Conservation (phyloP, 1,140 invertebrate species). For the Drosophila guanche region DNA sequence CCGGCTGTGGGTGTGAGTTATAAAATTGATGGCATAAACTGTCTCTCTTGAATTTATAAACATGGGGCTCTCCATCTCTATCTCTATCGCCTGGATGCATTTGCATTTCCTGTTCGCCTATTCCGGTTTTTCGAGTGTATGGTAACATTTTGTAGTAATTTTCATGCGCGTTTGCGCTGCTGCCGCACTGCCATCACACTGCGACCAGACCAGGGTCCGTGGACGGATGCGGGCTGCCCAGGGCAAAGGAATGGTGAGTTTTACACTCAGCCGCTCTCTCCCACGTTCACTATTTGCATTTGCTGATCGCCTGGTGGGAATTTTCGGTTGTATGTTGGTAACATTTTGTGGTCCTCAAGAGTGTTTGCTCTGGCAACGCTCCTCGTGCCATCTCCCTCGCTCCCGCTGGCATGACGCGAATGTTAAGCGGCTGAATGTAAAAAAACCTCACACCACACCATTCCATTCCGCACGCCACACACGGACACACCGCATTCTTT, state of each 20-base stretch:
- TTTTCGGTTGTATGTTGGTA: constrained; percentile 80
- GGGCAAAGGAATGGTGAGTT: no score
- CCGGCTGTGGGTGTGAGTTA: constrained; percentile 74
- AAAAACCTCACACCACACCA: constrained; percentile 6
- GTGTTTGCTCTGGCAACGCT: constrained; percentile 62
- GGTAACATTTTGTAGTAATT: constrained; percentile 52
- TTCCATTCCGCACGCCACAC: constrained; percentile 31
- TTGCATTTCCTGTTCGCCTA: constrained; percentile 48
- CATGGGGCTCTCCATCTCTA: not conserved
- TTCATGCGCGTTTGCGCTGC: constrained; percentile 21
- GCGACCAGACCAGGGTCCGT: no score
- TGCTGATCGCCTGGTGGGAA: constrained; percentile 53
- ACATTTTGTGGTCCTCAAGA: constrained; percentile 63
- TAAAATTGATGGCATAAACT: constrained; percentile 82
- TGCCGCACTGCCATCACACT: not conserved
- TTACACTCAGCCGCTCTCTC: not conserved
- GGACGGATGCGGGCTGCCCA: no score
- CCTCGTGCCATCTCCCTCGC: constrained; percentile 47
- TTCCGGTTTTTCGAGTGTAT: constrained; percentile 48
- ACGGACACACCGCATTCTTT: not conserved
- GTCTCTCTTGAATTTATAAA: constrained; percentile 78
- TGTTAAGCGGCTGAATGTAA: constrained; percentile 37
- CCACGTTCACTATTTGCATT: not conserved
- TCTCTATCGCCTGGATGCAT: not conserved
- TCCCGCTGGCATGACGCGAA: constrained; percentile 33